Base-by-base conservation (phyloP, 1,140 invertebrate genomes). In the Elymnias hypermnestra region DNA sequence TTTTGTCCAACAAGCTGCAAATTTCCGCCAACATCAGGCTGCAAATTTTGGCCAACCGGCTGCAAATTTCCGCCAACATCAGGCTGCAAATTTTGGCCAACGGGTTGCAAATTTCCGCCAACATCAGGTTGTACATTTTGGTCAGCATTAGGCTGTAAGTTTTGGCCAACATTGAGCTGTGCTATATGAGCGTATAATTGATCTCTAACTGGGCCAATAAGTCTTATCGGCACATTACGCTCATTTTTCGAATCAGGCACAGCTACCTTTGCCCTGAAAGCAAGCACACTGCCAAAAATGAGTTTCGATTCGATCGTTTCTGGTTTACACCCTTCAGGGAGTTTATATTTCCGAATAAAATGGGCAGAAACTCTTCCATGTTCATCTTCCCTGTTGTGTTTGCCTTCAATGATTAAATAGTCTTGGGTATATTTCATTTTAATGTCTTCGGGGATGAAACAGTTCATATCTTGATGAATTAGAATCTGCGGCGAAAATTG, bases 381-480 rank as follows among this genome's bases (percentile, higher is more conserved):
- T 19, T 93, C 89, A 40, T 94, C 93, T 41, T 90, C 77, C 42
- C 92, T 92, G 57, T 94, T 92, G 37, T 94, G 93, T 62, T 93
- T 94, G 1, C 90, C 92, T 53, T 93, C 90, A 0, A 94, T 79
- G 1, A 92, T 65, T 0, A 94, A 82, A 5, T 82, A 88, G 15
- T 91, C 91, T 31, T 94, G 93, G 1, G 90, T 89, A 0, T 91
- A 93, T 69, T 94, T 95, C 0, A 97, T 94, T 2, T 89, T 88
- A 9, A 97, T 92, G 70, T 97, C 95, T 35, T 93, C 91, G 0
- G 95, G 94, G 22, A 90, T 83, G 68, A 97, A 97, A 51, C 97
- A 94, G 25, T 94, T 91, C 0, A 97, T 93, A 67, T 97, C 95
- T 57, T 69, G 53, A 89, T 90, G 0, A 93, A 90, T 68, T 94